Evolutionary conservation across 2,797 vertebrate genomes (phyloP).

Genomic region (Strix occidentalis): DNA sequence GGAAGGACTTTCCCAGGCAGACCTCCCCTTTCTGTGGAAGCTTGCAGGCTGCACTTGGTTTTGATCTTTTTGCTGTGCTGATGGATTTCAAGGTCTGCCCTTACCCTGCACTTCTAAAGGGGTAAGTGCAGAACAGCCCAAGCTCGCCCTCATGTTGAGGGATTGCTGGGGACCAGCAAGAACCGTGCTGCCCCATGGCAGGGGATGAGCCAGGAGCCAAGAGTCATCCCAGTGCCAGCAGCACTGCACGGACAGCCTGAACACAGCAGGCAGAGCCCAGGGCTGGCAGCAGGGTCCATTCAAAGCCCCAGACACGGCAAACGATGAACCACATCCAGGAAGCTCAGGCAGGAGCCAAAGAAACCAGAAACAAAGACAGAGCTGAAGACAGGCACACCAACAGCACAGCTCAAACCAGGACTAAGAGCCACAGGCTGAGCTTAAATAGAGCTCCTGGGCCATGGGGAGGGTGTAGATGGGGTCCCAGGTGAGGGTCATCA

Average conservation of each 20-base stretch:
- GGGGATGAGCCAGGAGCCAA: not conserved
- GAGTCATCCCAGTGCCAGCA: not conserved
- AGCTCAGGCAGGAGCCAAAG: not conserved
- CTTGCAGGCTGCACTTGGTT: not conserved
- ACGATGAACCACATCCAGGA: not conserved
- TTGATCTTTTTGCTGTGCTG: not conserved
- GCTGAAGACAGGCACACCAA: fast-evolving
- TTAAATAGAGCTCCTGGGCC: not conserved
- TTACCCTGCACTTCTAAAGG: not conserved
- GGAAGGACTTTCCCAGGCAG: not conserved
- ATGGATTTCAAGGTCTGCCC: not conserved
- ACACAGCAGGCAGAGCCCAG: not conserved
- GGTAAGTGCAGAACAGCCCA: not conserved
- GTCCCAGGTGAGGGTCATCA: not conserved
- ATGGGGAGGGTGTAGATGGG: not conserved
- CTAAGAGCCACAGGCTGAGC: not conserved
- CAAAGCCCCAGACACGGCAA: fast-evolving
- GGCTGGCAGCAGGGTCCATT: not conserved
- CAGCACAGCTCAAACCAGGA: not conserved
- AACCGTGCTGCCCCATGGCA: not conserved
- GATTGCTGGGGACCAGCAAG: not conserved
- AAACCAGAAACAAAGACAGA: not conserved
- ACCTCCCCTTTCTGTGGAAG: not conserved
- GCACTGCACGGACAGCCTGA: fast-evolving
- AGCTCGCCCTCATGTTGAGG: not conserved